These are phyloP conservation scores for Hemitrygon akajei DNA, from an alignment of 2,797 vertebrate genomes.

Conservation along the genomic window DNA sequence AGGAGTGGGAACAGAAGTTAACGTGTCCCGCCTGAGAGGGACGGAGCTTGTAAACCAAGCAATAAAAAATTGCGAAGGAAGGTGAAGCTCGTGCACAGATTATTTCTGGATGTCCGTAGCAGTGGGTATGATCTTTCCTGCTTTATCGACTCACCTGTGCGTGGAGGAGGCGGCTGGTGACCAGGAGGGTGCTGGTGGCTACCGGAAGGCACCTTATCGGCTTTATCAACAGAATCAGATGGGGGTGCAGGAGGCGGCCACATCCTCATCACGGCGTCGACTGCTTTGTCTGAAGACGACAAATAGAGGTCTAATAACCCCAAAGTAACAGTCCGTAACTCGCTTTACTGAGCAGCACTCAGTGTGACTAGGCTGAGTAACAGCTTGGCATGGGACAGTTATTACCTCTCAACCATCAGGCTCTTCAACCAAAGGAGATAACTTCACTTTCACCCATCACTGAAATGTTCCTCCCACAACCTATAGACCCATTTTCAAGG, in stretches of 20 bases:
- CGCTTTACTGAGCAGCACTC: too few relatives aligned
- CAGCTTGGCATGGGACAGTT: too few relatives aligned
- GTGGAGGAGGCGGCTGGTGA: neutral
- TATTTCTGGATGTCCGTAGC: neutral
- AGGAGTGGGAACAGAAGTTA: too few relatives aligned
- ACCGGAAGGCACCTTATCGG: neutral
- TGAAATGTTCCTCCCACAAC: too few relatives aligned
- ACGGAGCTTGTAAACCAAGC: neutral
- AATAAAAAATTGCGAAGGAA: neutral
- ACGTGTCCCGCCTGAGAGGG: neutral
- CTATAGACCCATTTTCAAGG: too few relatives aligned
- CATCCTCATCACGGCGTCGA: constrained; percentile 62
- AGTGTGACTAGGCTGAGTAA: too few relatives aligned
- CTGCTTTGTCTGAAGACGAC: constrained; percentile 42
- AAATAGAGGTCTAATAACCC: neutral
- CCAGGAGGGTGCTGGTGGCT: neutral
- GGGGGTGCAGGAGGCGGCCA: constrained; percentile 63
- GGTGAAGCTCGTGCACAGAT: too few relatives aligned
- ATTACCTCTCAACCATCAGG: too few relatives aligned
- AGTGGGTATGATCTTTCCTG: neutral
- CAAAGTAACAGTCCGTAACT: too few relatives aligned
- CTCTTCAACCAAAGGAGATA: too few relatives aligned
- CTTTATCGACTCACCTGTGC: neutral
- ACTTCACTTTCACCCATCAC: too few relatives aligned
- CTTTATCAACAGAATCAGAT: neutral